Evolutionary conservation across 1,140 invertebrate species (phyloP).

Genomic region (Lucilia sericata): DNA sequence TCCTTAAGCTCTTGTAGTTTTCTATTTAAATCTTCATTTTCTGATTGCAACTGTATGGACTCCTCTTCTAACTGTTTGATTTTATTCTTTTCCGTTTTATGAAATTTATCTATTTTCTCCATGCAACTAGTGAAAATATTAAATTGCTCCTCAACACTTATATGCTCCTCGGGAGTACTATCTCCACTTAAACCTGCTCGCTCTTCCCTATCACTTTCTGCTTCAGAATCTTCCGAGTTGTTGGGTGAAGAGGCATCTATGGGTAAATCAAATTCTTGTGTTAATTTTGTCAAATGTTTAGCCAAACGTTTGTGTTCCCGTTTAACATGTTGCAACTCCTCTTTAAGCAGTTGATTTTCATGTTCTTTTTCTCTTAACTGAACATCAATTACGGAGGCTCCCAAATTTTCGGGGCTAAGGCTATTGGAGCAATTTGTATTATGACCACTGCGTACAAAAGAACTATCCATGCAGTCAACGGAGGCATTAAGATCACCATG

Average conservation of each 20-base stretch:
- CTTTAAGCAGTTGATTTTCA: conserved; percentile 55
- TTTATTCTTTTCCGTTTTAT: conserved; percentile 42
- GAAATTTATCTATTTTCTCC: conserved; percentile 35
- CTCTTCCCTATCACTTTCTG: background rate
- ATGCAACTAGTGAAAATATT: conserved; percentile 47
- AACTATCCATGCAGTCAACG: background rate
- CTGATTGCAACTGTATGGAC: background rate
- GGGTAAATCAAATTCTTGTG: conserved; percentile 45
- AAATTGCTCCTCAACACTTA: conserved; percentile 34
- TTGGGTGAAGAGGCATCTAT: background rate
- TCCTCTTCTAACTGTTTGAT: conserved; percentile 39
- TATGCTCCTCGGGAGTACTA: background rate
- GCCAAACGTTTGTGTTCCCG: conserved; percentile 44
- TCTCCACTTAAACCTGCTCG: background rate
- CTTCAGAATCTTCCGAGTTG: background rate
- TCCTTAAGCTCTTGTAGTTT: conserved; percentile 6
- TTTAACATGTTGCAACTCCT: conserved; percentile 46
- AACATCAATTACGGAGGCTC: conserved; percentile 59
- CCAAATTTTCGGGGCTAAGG: conserved; percentile 60
- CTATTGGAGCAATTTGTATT: conserved; percentile 45
- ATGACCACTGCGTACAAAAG: conserved; percentile 43
- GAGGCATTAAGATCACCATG: conserved; percentile 53
- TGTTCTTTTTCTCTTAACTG: conserved; percentile 62
- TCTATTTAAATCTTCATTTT: conserved; percentile 33
- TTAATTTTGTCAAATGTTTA: conserved; percentile 43